Conservation (phyloP, 2,888 invertebrate species). For the Mythimna vitellina region DNA sequence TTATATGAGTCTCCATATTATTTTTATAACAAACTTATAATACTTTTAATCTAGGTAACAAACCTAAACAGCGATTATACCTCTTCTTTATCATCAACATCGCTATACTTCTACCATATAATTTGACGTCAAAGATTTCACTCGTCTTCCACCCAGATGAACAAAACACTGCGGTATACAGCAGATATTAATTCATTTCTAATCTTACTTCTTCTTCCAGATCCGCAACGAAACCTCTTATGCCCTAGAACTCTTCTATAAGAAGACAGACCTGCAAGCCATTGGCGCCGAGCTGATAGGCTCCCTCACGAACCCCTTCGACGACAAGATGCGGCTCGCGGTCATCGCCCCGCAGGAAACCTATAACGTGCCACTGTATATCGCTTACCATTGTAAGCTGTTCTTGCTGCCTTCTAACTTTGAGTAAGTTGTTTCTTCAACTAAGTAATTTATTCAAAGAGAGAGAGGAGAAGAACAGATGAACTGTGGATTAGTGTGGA, state of each 20-base stretch:
- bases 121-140: too few relatives aligned
- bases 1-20: too few relatives aligned
- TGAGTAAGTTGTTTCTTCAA: conserved; percentile 90
- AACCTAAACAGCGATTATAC: too few relatives aligned
- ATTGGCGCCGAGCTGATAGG: conserved; percentile 92
- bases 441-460: too few relatives aligned
- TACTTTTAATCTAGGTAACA: too few relatives aligned
- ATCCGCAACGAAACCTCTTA: conserved; percentile 95
- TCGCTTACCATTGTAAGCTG: conserved; percentile 95
- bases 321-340: conserved; percentile 93
- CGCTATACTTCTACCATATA: too few relatives aligned
- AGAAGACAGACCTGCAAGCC: conserved; percentile 93
- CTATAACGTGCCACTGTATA: conserved; percentile 94
- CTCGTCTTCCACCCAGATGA: too few relatives aligned
- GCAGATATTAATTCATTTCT: neutral
- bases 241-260: conserved; percentile 94
- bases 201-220: conserved; percentile 75
- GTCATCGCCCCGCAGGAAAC: conserved; percentile 94
- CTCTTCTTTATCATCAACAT: too few relatives aligned
- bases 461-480: neutral
- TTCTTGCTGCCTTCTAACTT: conserved; percentile 93
- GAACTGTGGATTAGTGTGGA: too few relatives aligned
- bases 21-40: too few relatives aligned
- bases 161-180: too few relatives aligned
- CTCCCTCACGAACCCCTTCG: conserved; percentile 93